Base-by-base conservation (phyloP, 2,888 invertebrate genomes). In the Tenthredo notha region DNA sequence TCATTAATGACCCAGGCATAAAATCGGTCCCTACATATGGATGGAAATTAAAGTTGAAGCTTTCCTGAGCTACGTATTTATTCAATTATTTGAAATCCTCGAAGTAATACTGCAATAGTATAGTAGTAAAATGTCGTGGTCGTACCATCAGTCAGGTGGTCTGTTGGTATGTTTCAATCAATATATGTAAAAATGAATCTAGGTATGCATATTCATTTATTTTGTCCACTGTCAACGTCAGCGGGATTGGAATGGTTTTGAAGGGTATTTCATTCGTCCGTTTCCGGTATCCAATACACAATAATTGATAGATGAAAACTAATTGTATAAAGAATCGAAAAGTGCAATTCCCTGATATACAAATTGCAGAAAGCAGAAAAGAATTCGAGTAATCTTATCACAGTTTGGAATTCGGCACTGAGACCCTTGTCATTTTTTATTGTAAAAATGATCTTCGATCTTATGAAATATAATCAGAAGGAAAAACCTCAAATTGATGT, bases 141-240 rank as follows among this genome's bases (percentile, higher is more conserved):
- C 74, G 74, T 74, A 40, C 43, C 2, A 4, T 74, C n/a, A 10
- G 74, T 74, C n/a, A 5, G 75, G 25, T 47, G 10, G 75, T 47
- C 25, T 25, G 21, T 47, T 43, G 9, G 40, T 43, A 47, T n/a
- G n/a, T 75, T 40, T 25, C 75, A 75, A 75, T 75, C 75, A 47
- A 75, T 75, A 75, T 75, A 37, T 25, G 43, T 40, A 47, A 47
- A 75, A 75, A 75, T 10, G 43, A 21, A 70, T 37, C 12, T 47
- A n/a, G 54, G 6, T n/a, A 75, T 47, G 75, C 43, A 25, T 21
- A 75, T 75, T 75, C 75, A 25, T 75, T 75, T 47, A 47, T 75
- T 43, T 40, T n/a, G 12, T 47, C 7, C 47, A 75, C 25, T 25
- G 75, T 25, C 75, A 47, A 15, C 47, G 47, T 75, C 75, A 47